Base-by-base conservation (phyloP, 2,888 invertebrate species). In the Drosophila emarginata region DNA sequence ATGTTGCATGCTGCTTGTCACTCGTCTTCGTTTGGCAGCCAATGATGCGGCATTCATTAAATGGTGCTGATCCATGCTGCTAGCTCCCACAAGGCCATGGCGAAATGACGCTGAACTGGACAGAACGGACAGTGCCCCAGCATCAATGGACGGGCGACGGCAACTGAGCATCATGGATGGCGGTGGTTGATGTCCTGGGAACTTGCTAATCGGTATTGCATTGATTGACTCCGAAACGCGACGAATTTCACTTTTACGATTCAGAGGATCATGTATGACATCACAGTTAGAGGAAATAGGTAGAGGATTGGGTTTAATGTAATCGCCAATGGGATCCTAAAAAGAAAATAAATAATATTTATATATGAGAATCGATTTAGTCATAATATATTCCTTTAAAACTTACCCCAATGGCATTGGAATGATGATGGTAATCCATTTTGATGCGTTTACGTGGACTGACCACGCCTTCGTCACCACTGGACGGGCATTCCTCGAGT, bases 401-500 rank as follows among this genome's bases (percentile, higher is more conserved):
- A 89, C 91, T 82, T 82, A 91, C 91, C 89, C 89, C 87, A 79
- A 77, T 83, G 68, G 82, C 76, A 77, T 89, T 91, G 89, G 90
- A 90, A 85, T 90, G 88, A 87, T 90, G 90, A 89, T 91, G 91
- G 88, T 93, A 92, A 79, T 94, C 94, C 80, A 94, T 92, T 90
- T 95, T 95, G 72, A 93, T 92, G 70, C 95, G 93, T 90, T 95
- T 95, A 89, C 94, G 94, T 68, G 95, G 94, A 80, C 94, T 94
- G 76, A 94, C 93, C 80, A 93, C 89, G 78, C 85, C 86, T 89
- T 95, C 95, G 91, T 95, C 95, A 72, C 95, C 95, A 88, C 94
- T 94, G 90, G 95, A 95, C 83, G 94, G 94, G 92, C 94, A 94
- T 86, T 95, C 95, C 88, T 95, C 94, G 84, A 94, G 93, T 89